Percentiles rank a stretch among this genome's conserved stretches.
Conservation (phyloP, 2,797 vertebrate genomes). For the Zalophus californianus region DNA sequence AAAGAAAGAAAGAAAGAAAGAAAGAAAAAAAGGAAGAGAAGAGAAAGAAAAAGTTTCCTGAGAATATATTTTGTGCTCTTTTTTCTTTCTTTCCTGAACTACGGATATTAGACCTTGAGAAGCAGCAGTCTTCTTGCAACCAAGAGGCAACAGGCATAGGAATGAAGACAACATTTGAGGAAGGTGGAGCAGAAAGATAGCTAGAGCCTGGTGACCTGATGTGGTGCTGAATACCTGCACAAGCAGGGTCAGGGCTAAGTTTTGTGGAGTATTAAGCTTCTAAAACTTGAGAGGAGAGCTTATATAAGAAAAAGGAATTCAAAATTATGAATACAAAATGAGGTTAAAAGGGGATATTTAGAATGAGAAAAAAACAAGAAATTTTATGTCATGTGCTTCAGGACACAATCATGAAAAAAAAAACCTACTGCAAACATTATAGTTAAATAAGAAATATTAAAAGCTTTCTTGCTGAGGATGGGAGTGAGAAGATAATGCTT, state of each 20-base stretch:
- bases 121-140: not conserved
- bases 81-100: not conserved
- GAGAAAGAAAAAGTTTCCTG: not conserved
- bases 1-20: too few relatives aligned
- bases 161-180: not conserved
- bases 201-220: too few relatives aligned
- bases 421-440: not conserved
- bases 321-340: not conserved
- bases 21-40: too few relatives aligned
- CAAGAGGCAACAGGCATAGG: not conserved
- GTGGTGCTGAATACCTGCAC: not conserved
- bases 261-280: not conserved
- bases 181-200: not conserved
- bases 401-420: not conserved
- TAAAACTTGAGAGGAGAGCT: not conserved
- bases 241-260: not conserved
- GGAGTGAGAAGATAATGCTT: not conserved
- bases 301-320: not conserved
- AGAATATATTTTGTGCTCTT: not conserved
- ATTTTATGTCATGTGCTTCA: not conserved
- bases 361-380: not conserved
- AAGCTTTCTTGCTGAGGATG: not conserved
- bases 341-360: not conserved
- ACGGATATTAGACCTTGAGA: not conserved
- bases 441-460: not conserved